Evolutionary conservation across 92 coral and sea anemone species (phyloP), one percentile per base, ranked within the genome.

Genomic region (Zoanthus sansibaricus): DNA sequence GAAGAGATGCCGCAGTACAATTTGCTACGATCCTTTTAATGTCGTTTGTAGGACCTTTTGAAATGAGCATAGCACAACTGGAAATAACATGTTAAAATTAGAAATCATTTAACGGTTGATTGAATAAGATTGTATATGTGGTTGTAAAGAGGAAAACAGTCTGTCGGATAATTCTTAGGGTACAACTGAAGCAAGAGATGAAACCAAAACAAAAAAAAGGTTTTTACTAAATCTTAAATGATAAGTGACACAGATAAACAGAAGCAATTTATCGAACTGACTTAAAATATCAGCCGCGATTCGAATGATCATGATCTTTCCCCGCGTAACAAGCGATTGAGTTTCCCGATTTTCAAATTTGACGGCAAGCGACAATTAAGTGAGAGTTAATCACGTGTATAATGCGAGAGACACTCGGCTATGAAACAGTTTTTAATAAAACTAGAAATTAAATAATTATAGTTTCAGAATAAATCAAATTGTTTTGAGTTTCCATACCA

Each of bases 1-100:
- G 73, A 14, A 45, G 45, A 80, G 66, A 66, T 46, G 75, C 74
- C 75, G 61, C 85, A 45, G 3, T 33, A 47, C 5, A 16, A 44
- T 80, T 66, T 59, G 25, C 21, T 25, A 37, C 42, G 42, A 21
- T 44, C 17, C 25, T 66, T 46, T 45, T 9, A 18, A 16, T 16
- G 25, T 62, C 20, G 69, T 16, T 62, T 31, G 45, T 69, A 6
- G 46, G 17, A 69, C 45, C 11, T 69, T 31, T 69, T 69, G 74
- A 69, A 69, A 69, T 33, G 17, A 69, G 10, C 17, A 3, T 31
- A 14, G 6, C 6, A 9, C 47, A 69, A 69, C 42, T 30, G 31
- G 11, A 69, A 33, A 20, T 69, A 30, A 30, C 31, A 9, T 30
- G 17, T n/a, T 14, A 12, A 25, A 33, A 12, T 69, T 6, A 20